A percentile compares a stretch with the other conserved stretches of the same genome.
Conservation (phyloP, 2,113 vertebrate species). For the Podocnemis expansa region DNA sequence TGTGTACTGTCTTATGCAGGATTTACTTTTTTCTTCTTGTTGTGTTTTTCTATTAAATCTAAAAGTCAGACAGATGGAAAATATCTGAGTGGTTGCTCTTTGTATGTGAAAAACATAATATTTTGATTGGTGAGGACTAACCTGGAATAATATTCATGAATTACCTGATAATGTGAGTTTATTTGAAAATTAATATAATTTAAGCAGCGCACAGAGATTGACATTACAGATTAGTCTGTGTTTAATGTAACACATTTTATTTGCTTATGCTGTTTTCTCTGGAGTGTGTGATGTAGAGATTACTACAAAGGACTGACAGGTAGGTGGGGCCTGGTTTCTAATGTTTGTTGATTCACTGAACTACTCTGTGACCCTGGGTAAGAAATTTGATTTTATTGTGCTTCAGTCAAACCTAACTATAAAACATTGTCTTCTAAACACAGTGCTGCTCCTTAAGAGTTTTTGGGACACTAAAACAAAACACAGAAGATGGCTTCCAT, state of each 20-base stretch:
- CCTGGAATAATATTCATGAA: constrained; percentile 7
- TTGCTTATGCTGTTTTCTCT: not conserved
- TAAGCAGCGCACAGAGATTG: not conserved
- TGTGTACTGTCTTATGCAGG: not conserved
- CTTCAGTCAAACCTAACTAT: not conserved
- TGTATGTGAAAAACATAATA: not conserved
- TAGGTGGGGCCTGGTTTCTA: not conserved
- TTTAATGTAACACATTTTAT: not conserved
- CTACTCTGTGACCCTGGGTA: not conserved
- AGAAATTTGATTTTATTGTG: not conserved
- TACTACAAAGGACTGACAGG: not conserved
- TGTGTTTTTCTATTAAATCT: not conserved
- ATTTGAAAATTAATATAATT: not conserved
- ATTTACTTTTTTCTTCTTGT: not conserved
- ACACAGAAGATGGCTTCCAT: not conserved
- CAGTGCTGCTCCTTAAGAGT: not conserved
- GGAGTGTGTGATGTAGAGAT: not conserved
- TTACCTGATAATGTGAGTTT: not conserved
- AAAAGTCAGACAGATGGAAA: not conserved
- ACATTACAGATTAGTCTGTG: not conserved
- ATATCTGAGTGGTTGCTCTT: not conserved
- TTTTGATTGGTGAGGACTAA: not conserved
- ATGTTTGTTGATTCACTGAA: not conserved
- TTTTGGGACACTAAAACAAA: not conserved
- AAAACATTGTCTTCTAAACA: constrained; percentile 6